phyloP scores from a whole-genome alignment of 2,113 vertebrate genomes.

The Oenanthe melanoleuca region DNA sequence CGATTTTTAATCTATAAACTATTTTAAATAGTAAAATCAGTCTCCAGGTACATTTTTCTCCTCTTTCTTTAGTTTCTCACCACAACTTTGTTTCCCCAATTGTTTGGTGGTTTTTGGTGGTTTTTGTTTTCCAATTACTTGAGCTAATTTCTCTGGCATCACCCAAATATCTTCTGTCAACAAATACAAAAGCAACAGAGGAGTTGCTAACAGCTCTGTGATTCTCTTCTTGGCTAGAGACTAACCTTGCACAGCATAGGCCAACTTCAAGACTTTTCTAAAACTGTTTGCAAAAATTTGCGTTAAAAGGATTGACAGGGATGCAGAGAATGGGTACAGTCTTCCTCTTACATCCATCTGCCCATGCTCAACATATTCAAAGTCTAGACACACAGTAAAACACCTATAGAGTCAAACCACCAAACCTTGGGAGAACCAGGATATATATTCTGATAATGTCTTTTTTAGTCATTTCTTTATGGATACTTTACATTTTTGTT shows the following conservation, averaged over 20 bases:
- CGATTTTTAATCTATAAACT: background rate
- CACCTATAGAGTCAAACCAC: background rate
- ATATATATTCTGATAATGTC: background rate
- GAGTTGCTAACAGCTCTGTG: background rate
- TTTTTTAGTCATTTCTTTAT: background rate
- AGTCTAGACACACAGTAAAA: background rate
- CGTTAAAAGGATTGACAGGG: background rate
- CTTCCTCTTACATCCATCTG: background rate
- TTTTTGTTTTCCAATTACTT: background rate
- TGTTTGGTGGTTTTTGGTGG: background rate
- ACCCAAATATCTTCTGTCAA: background rate
- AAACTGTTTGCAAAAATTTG: background rate
- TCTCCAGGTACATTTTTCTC: background rate
- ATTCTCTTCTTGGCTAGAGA: background rate
- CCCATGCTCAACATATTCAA: background rate
- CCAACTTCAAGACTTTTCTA: background rate
- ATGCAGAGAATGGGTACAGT: accelerated
- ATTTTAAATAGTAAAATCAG: background rate
- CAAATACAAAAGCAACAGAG: background rate
- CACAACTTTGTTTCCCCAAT: no score
- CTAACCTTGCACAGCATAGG: background rate
- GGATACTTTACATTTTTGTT: background rate
- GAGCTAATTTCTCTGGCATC: background rate
- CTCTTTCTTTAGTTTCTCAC: background rate
- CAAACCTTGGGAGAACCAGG: background rate